phyloP scores from a whole-genome alignment of 2,888 invertebrate species.

The Quadroppia sp. region DNA sequence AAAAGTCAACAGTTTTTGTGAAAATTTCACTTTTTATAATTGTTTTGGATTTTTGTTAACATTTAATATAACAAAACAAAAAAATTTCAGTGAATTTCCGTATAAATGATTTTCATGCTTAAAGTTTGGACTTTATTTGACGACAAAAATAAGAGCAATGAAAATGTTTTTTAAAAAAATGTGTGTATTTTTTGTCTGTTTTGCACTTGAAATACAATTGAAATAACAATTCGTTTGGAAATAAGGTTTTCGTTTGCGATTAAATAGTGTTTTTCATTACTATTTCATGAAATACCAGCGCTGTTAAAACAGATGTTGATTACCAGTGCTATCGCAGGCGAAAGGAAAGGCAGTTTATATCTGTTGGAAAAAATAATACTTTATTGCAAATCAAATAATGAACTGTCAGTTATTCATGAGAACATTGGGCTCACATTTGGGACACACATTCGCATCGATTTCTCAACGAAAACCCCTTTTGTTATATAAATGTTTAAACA shows the following conservation, averaged over 20 bases:
- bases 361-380: neutral
- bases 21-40: no score
- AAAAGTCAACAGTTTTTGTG: no score
- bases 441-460: neutral
- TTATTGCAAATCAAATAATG: neutral
- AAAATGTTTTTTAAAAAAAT: neutral
- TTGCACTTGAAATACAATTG: neutral
- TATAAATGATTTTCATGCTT: neutral
- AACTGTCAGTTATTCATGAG: conserved; percentile 11
- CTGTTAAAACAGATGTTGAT: neutral
- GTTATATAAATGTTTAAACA: neutral
- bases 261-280: neutral
- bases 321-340: neutral
- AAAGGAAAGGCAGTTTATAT: no score
- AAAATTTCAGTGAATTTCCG: no score
- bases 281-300: neutral
- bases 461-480: neutral
- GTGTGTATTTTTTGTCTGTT: neutral
- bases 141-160: neutral
- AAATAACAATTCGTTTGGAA: neutral
- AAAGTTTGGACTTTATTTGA: neutral
- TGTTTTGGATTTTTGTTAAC: no score
- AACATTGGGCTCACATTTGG: neutral
- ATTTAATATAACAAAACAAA: conserved; percentile 5
- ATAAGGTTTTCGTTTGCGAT: neutral